A percentile compares a stretch with the other conserved stretches of the same genome.
These are phyloP conservation scores for Caenorhabditis briggsae DNA, from an alignment of 1,140 invertebrate species.

Conservation along the genomic window DNA sequence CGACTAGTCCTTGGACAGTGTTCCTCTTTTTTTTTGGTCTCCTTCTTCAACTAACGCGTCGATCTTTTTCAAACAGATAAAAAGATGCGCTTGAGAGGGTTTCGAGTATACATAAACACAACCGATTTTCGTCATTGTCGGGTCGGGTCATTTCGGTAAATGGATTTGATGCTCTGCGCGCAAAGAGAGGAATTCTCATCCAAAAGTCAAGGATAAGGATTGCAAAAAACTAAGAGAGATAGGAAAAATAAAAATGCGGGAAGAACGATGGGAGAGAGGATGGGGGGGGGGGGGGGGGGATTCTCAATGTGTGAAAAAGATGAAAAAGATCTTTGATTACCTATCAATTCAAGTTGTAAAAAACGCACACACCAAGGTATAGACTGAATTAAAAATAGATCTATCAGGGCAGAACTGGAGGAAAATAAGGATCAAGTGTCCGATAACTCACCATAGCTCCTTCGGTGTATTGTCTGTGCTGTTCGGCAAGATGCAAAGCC, in stretches of 20 bases:
- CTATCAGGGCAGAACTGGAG: constrained; percentile 81
- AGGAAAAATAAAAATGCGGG: not conserved
- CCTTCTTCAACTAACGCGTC: not conserved
- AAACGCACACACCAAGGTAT: constrained; percentile 81
- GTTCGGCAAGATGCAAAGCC: constrained; percentile 58
- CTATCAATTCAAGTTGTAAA: constrained; percentile 41
- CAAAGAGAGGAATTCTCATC: not conserved
- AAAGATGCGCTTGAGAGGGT: constrained; percentile 48
- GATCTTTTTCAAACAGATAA: constrained; percentile 49
- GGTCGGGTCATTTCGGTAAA: constrained; percentile 46
- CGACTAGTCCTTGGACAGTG: constrained; percentile 35
- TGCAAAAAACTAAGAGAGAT: not conserved
- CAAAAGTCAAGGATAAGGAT: constrained; percentile 20
- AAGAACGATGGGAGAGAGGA: not conserved
- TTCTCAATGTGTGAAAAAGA: constrained; percentile 39
- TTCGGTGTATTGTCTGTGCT: constrained; percentile 68
- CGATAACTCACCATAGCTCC: constrained; percentile 81
- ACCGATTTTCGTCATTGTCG: constrained; percentile 47
- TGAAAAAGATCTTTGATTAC: constrained; percentile 41
- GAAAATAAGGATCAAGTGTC: constrained; percentile 77
- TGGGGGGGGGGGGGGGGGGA: not conserved
- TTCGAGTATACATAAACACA: constrained; percentile 55
- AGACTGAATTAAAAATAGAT: constrained; percentile 84
- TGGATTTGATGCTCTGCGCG: constrained; percentile 40
- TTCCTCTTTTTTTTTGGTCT: constrained; percentile 2